Base-by-base conservation (phyloP, 2,888 invertebrate species). In the Tillus elongatus region DNA sequence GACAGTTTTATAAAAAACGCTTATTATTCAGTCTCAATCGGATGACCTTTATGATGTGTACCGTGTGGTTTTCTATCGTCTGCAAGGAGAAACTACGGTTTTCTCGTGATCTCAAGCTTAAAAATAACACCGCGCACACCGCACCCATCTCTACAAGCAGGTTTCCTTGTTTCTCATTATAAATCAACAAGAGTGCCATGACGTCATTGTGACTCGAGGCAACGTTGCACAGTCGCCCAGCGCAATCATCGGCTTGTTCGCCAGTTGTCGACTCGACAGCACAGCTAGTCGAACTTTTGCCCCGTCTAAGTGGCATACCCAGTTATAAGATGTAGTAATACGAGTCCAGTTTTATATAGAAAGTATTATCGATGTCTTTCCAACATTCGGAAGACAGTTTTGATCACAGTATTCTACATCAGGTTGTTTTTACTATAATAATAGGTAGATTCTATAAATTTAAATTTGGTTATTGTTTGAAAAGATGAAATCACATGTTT, bases 161-260 rank as follows among this genome's bases (percentile, higher is more conserved):
- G 59, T 61, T 60, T 56, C 53, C 55, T 57, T 60, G 59, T 63
- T 63, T 61, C 63, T 61, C 61, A 58, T 62, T 63, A 61, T 63
- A 64, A 63, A 63, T 64, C 62, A 64, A 61, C 60, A 60, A 57
- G 60, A 60, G 58, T 54, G 54, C 46, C 42, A 49, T 61, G 62
- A 64, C 63, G 62, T 63, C 60, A 62, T 46, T 43, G 45, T 35
- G 41, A 44, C 38, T 45, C 44, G 33, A 41, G 60, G 60, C 62
- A 60, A 61, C 60, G 52, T 43, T 51, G 61, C 53, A 47, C 53
- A 54, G 45, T 50, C 40, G 52, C 30, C 52, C 57, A 52, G 42
- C 40, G 30, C 16, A 37, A 30, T 35, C 15, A 16, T 34, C 24
- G 13, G 14, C 8, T 28, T 10, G 6, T 33, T 15, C 30, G 33